Conservation (phyloP, 2,888 invertebrate species). For the Ornithoptera priamus region DNA sequence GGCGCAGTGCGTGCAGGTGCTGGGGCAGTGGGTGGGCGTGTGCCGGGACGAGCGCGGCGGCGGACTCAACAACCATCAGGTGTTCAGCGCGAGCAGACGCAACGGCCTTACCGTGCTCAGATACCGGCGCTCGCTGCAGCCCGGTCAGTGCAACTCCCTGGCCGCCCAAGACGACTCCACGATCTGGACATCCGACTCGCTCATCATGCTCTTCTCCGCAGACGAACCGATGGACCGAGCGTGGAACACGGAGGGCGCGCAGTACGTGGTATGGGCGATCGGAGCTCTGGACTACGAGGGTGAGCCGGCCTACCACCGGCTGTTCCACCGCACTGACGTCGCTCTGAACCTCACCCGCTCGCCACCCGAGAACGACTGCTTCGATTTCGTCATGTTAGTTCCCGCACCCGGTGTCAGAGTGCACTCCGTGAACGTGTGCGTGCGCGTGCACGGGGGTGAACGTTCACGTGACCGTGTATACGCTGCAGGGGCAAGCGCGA, state of each 20-base stretch:
- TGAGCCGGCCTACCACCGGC: constrained; percentile 91
- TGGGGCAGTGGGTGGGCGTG: constrained; percentile 92
- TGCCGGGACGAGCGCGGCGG: constrained; percentile 92
- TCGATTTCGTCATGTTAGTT: constrained; percentile 83
- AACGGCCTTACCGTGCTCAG: constrained; percentile 89
- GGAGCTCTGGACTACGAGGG: constrained; percentile 87
- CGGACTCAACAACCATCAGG: constrained; percentile 89
- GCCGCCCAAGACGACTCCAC: too few species aligned
- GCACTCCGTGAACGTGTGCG: not conserved
- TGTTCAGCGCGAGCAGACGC: constrained; percentile 85
- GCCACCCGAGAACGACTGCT: constrained; percentile 86
- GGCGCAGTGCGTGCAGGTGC: constrained; percentile 88
- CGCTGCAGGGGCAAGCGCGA: constrained; percentile 31
- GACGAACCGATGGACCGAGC: constrained; percentile 89
- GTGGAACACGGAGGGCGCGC: constrained; percentile 82
- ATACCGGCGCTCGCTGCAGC: constrained; percentile 87
- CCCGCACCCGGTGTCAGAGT: not conserved
- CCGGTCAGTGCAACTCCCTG: constrained; percentile 71
- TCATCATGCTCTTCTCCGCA: constrained; percentile 47
- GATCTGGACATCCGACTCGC: too few species aligned
- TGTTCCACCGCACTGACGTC: constrained; percentile 86
- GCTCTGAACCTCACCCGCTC: constrained; percentile 83
- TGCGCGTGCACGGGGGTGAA: too few species aligned
- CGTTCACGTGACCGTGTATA: not conserved
- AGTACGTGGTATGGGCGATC: constrained; percentile 90